Evolutionary conservation across 2,797 vertebrate species (phyloP).

Genomic region (Phylloscopus collybita): DNA sequence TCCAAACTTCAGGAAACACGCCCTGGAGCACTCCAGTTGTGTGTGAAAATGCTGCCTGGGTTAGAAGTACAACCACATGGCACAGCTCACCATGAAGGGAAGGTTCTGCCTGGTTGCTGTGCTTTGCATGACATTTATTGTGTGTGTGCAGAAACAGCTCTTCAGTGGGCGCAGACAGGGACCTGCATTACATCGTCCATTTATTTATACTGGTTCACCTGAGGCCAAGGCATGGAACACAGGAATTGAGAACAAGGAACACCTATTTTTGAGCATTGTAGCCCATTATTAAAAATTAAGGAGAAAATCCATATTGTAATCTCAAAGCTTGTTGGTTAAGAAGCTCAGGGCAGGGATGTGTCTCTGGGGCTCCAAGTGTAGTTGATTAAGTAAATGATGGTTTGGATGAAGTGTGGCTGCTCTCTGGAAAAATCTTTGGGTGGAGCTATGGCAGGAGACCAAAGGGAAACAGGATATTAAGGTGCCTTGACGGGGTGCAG

Average conservation of each 20-base stretch:
- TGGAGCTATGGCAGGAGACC: background rate
- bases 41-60: constrained; percentile 29
- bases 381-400: background rate
- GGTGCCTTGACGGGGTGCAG: background rate
- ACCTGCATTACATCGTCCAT: background rate
- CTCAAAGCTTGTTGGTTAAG: background rate
- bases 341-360: background rate
- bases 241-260: background rate
- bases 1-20: constrained; percentile 18
- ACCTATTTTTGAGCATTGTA: background rate
- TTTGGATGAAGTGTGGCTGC: background rate
- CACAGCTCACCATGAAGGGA: background rate
- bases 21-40: constrained; percentile 1
- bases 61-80: constrained; percentile 49
- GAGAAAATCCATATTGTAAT: background rate
- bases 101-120: background rate
- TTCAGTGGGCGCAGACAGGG: background rate
- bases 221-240: background rate
- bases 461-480: background rate
- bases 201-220: background rate
- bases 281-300: background rate
- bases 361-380: background rate
- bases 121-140: background rate
- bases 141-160: constrained; percentile 6
- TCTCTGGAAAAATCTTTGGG: background rate